These are phyloP conservation scores for Lytechinus pictus DNA, from an alignment of 35 echinoderm and acorn worm genomes.

Conservation along the genomic window DNA sequence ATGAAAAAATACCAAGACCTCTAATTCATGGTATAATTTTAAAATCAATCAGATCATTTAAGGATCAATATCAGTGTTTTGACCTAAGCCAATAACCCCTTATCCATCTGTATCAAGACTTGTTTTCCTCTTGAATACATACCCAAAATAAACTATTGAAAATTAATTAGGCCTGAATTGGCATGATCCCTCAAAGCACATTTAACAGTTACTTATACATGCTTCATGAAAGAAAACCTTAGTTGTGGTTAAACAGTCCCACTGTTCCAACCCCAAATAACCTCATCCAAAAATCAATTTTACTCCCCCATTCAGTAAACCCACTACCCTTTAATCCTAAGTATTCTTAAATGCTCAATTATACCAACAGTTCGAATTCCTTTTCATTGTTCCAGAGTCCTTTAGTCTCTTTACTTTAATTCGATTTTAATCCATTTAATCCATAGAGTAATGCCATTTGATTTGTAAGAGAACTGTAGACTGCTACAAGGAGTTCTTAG, in stretches of 20 bases:
- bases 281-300: background rate
- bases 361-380: background rate
- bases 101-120: background rate
- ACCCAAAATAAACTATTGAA: slow-evolving; percentile 13
- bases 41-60: background rate
- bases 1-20: background rate
- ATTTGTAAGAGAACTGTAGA: background rate
- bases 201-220: background rate
- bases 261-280: background rate
- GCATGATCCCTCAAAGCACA: background rate
- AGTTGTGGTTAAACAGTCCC: background rate
- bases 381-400: background rate
- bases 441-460: background rate
- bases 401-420: background rate
- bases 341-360: background rate
- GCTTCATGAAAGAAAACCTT: background rate
- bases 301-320: background rate
- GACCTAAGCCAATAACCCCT: background rate
- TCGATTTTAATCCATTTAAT: background rate
- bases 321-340: background rate
- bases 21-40: background rate
- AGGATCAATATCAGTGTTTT: background rate
- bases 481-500: too few species aligned
- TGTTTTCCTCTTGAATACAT: background rate
- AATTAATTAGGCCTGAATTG: background rate